phyloP scores from a whole-genome alignment of 2,113 vertebrate genomes.

The Sinosuthora webbiana region DNA sequence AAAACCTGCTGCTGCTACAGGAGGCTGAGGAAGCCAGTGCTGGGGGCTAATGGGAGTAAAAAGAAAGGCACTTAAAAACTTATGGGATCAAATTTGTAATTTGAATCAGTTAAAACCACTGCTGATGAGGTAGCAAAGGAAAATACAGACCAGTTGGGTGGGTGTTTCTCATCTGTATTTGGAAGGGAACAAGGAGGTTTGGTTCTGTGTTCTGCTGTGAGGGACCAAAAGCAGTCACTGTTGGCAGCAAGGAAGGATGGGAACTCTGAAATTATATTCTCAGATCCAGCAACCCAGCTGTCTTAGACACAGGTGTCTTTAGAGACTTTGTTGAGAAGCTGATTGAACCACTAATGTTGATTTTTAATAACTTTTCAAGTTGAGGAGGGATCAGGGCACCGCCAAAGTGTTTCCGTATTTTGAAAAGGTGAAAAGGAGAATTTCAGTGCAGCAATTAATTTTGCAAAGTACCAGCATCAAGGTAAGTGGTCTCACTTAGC shows the following conservation, averaged over 20 bases:
- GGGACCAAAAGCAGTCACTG: neutral
- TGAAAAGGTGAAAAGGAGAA: constrained; percentile 28
- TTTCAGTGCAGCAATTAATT: constrained; percentile 40
- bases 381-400: constrained; percentile 4
- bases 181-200: neutral
- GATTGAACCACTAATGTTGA: constrained; percentile 5
- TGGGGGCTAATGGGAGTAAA: neutral
- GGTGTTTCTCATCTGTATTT: neutral
- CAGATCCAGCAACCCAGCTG: neutral
- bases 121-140: neutral
- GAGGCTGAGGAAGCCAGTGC: neutral
- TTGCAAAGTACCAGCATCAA: neutral
- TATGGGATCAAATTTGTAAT: neutral
- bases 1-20: neutral
- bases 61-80: neutral
- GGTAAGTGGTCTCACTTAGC: constrained; percentile 11
- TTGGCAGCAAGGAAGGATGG: neutral
- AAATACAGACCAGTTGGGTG: accelerated
- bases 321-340: neutral
- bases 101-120: neutral
- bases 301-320: neutral
- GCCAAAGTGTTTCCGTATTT: neutral
- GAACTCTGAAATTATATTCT: neutral
- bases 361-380: constrained; percentile 35
- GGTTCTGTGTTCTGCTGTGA: neutral